Evolutionary conservation across 2,888 invertebrate species (phyloP), one percentile per base, ranked within the genome.

Genomic region (Cynaeus angustus): DNA sequence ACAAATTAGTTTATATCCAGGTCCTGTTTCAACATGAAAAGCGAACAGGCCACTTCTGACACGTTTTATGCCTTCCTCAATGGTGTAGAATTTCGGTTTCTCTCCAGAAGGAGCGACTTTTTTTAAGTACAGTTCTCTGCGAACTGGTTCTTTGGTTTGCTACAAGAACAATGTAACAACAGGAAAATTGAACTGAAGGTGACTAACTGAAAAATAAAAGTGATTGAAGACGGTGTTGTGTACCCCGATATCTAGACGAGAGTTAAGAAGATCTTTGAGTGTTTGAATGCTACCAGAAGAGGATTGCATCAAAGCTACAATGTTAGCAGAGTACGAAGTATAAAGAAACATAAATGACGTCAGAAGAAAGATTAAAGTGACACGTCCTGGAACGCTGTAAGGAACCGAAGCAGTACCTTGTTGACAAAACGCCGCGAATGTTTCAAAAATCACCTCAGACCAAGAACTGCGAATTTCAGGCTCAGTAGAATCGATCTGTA

Each of bases 271-370:
- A 79, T 92, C 92, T 0, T 88, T 85, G 7, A 92, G 79, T 0
- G 89, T 90, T 75, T 87, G 87, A 66, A 93, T 91, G 73, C 89
- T 89, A 0, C 88, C 88, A 0, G 92, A 91, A 21, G 92, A 91
- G 0, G 92, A 91, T 79, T 93, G 92, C 0, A 93, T 85, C 0
- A 93, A 83, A 0, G 92, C 91, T 0, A 93, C 93, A 50, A 93
- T 93, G 77, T 92, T 92, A 0, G 93, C 93, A 0, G 93, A 89
- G 78, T 92, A 93, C 0, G 93, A 91, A 0, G 91, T 91, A 79
- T 92, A 93, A 0, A 93, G 84, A 75, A 92, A 93, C 86, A 93
- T 89, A 1, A 91, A 83, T 0, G 91, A 86, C 4, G 91, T 80
- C 74, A 91, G 89, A 0, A 91, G 83, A 43, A 91, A 85, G 61